phyloP scores from a whole-genome alignment of 1,140 invertebrate genomes.

The Sycobia sp. region DNA sequence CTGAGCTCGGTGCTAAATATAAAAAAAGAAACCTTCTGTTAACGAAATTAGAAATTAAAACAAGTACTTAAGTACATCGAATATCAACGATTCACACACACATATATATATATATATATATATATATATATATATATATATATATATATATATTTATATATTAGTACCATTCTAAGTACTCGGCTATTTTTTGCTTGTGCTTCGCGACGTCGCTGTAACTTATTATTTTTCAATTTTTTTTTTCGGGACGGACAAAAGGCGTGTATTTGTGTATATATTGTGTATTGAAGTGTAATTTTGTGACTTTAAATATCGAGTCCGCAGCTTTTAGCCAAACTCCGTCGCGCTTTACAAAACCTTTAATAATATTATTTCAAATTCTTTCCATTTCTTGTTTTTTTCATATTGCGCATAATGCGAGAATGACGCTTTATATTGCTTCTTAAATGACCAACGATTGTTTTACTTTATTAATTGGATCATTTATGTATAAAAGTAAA shows the following conservation, averaged over 20 bases:
- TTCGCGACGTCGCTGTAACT: conserved; percentile 24
- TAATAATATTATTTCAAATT: neutral
- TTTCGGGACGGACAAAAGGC: conserved; percentile 45
- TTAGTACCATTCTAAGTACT: conserved; percentile 37
- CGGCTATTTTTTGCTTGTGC: conserved; percentile 23
- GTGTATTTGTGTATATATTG: conserved; percentile 9
- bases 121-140: conserved; percentile 21
- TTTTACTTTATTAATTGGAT: neutral
- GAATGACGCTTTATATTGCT: too few species aligned
- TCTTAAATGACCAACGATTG: too few species aligned
- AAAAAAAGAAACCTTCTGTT: conserved; percentile 22
- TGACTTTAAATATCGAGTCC: neutral
- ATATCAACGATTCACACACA: conserved; percentile 29
- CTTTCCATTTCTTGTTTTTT: neutral
- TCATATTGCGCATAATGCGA: neutral
- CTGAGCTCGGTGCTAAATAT: conserved; percentile 15
- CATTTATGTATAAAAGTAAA: conserved; percentile 19
- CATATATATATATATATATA: conserved; percentile 15
- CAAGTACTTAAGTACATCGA: conserved; percentile 44
- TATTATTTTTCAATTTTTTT: conserved; percentile 40
- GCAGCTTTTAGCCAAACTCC: conserved; percentile 12
- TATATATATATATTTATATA: conserved; percentile 14
- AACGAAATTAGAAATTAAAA: conserved; percentile 32
- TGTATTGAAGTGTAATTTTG: too few species aligned
- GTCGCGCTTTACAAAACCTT: conserved; percentile 5